Base-by-base conservation (phyloP, 2,113 vertebrate genomes). In the Camarhynchus parvulus region DNA sequence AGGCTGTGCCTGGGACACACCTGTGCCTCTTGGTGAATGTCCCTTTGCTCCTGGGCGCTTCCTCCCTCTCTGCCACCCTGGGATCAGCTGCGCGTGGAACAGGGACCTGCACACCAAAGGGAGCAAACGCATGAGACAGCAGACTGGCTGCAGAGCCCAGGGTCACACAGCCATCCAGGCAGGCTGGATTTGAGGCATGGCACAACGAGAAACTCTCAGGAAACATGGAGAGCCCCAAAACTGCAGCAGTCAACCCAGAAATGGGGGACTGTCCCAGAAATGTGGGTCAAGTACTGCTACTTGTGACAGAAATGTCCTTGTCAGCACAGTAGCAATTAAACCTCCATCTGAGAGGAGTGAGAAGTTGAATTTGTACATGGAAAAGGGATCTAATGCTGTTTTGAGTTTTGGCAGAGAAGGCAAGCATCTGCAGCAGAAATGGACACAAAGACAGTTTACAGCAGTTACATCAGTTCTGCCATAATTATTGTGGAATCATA, bases 1-100 rank as follows among this genome's bases (percentile, higher is more conserved):
- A 12, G 33, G 3, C 3, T 9, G 15, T 16, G 46, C 59, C 50
- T 21, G 35, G 28, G 41, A 18, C 8, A 1, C 16, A 5, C 19
- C 5, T 63, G 59, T 28, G 77, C 30, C 7, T 20, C 22, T 37
- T 62, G 72, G 52, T 39, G 52, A 14, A 16, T n/a, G 27, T 27
- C 9, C 44, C n/a, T 4, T 42, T 64, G 47, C 49, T 64, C 13
- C 1, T 33, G 37, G 41, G 11, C 0, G 0, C 53, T 64, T 33
- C 30, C 30, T 46, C 11, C 11, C 2, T 14, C 67, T 49, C 59
- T 25, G 30, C 67, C 42, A 5, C 30, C 1, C 6, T 3, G 20
- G 31, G 18, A 19, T 30, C 0, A 63, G 47, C 30, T 69, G 27
- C 6, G 6, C 52, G 3, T 1, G 10, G 8, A 64, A 7, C 14